A percentile compares a stretch with the other conserved stretches of the same genome.
Evolutionary conservation across 2,797 vertebrate genomes (phyloP).

Genomic region (Darevskia nairensis): DNA sequence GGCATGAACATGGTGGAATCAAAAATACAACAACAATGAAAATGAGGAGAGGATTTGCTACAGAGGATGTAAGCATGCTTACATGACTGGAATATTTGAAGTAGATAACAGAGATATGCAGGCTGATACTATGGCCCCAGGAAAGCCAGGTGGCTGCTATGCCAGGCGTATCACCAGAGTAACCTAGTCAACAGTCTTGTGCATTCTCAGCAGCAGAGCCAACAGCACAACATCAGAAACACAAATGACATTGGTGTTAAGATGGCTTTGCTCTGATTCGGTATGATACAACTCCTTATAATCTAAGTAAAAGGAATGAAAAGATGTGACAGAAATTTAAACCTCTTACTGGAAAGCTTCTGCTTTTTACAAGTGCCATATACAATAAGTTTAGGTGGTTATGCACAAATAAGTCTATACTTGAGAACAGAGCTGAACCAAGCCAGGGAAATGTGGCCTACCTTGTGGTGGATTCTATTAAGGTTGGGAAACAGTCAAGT

Average conservation of each 20-base stretch:
- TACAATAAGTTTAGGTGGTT: no score
- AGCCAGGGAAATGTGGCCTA: no score
- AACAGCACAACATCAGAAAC: background rate
- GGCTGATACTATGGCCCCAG: background rate
- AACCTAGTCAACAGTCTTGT: background rate
- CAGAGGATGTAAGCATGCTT: slow-evolving; percentile 16
- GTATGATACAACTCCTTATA: background rate
- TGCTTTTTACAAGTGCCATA: no score
- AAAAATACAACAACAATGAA: slow-evolving; percentile 16
- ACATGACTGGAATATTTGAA: background rate
- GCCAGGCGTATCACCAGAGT: background rate
- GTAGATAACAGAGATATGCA: background rate
- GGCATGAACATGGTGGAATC: slow-evolving; percentile 11
- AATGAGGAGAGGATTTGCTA: slow-evolving; percentile 14
- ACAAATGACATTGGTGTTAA: background rate
- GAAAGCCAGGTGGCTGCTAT: background rate
- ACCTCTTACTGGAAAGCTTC: no score
- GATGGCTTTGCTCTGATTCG: background rate
- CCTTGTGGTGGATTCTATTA: no score
- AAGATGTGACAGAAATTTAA: background rate
- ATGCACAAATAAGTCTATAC: no score
- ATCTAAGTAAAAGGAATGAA: background rate
- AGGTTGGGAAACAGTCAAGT: no score
- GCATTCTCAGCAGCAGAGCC: background rate
- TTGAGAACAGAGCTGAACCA: no score